Percentiles rank a stretch among this genome's conserved stretches.
Conservation (phyloP, 2,113 vertebrate genomes). For the Erythrolamprus reginae region DNA sequence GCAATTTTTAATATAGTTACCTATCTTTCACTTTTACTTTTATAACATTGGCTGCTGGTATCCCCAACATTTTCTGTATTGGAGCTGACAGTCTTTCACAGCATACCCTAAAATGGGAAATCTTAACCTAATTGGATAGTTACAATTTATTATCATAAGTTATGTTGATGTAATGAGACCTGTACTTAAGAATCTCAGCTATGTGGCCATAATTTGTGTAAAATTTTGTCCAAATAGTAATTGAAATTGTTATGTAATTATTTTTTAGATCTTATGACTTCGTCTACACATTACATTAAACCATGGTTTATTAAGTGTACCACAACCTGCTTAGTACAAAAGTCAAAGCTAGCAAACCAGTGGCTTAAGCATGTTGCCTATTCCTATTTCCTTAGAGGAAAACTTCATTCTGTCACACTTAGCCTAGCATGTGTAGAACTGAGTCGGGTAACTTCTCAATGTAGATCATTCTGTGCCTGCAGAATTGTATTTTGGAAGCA, state of each 20-base stretch:
- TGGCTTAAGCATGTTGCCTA: not conserved
- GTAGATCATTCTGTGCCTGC: not conserved
- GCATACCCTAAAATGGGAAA: not conserved
- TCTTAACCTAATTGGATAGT: not conserved
- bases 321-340: not conserved
- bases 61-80: not conserved
- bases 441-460: not conserved
- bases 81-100: not conserved
- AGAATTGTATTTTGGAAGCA: not conserved
- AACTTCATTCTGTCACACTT: not conserved
- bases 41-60: not conserved
- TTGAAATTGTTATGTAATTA: not conserved
- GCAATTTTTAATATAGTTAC: not conserved
- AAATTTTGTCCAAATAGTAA: not conserved
- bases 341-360: not conserved
- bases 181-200: not conserved
- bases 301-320: not conserved
- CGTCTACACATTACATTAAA: not conserved
- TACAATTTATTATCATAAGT: not conserved
- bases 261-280: not conserved
- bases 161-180: not conserved
- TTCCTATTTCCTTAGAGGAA: not conserved
- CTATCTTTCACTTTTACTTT: not conserved
- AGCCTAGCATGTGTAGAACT: not conserved
- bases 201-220: not conserved